A percentile compares a stretch with the other conserved stretches of the same genome.
Evolutionary conservation across 2,113 vertebrate genomes (phyloP).

Genomic region (Ameiurus melas): DNA sequence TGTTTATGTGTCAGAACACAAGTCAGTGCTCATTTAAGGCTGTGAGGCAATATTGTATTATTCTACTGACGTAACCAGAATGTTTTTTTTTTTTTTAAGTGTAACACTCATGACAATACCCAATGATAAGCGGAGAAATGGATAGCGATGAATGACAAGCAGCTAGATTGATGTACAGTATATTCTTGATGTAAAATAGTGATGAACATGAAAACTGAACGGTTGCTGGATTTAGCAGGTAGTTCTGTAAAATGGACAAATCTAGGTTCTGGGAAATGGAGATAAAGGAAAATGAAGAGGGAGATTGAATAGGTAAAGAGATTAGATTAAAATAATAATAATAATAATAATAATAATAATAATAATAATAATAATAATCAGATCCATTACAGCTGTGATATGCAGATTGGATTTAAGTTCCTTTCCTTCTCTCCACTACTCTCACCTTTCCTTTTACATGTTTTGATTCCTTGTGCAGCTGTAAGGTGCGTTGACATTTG

Average conservation of each 20-base stretch:
- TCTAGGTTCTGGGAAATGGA: not conserved
- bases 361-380: not conserved
- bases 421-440: not conserved
- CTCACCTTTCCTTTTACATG: slow-evolving; percentile 10
- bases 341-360: not conserved
- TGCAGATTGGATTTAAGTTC: slow-evolving; percentile 31
- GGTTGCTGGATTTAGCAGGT: not conserved
- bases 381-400: slow-evolving; percentile 32
- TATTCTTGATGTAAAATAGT: not conserved
- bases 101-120: slow-evolving; percentile 54
- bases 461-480: slow-evolving; percentile 11
- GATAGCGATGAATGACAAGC: slow-evolving; percentile 29
- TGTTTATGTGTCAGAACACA: slow-evolving; percentile 62
- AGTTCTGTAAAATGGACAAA: not conserved
- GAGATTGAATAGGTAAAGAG: not conserved
- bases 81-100: slow-evolving; percentile 57
- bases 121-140: slow-evolving; percentile 46
- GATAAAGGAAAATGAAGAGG: not conserved
- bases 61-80: slow-evolving; percentile 65
- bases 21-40: slow-evolving; percentile 48
- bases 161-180: not conserved
- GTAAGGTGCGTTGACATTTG: slow-evolving; percentile 26
- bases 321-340: slow-evolving; percentile 10
- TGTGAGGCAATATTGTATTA: slow-evolving; percentile 60
- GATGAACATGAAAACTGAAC: not conserved